Conservation (phyloP, 2,888 invertebrate species). For the Polymixis flavicincta region DNA sequence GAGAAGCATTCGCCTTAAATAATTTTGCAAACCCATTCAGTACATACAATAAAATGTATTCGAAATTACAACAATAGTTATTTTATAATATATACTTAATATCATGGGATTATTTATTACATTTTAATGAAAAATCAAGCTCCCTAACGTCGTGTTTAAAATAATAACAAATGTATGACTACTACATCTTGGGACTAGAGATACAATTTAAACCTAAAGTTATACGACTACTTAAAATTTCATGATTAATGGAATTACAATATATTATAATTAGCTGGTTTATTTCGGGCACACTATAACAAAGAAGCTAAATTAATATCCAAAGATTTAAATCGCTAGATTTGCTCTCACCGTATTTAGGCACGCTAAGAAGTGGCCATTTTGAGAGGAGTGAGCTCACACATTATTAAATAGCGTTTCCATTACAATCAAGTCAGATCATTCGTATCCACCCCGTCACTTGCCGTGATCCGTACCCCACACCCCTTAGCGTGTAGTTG, state of each 20-base stretch:
- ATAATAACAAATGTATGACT: slow-evolving; percentile 83
- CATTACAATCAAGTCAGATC: not conserved
- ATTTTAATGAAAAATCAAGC: slow-evolving; percentile 53
- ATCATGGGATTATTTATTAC: slow-evolving; percentile 62
- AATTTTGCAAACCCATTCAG: slow-evolving; percentile 73
- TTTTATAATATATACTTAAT: slow-evolving; percentile 54
- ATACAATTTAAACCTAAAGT: slow-evolving; percentile 81
- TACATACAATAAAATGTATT: slow-evolving; percentile 67
- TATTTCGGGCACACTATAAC: slow-evolving; percentile 68
- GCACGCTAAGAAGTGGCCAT: not conserved
- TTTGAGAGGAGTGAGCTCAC: not conserved
- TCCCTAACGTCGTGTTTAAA: slow-evolving; percentile 59
- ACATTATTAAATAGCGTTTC: not conserved
- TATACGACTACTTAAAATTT: slow-evolving; percentile 68
- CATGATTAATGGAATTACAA: slow-evolving; percentile 72
- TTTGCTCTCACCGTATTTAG: not conserved
- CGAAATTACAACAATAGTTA: slow-evolving; percentile 69
- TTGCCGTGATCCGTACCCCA: too few species aligned
- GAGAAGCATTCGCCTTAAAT: slow-evolving; percentile 78
- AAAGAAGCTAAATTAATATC: slow-evolving; percentile 61
- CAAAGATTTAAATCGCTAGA: slow-evolving; percentile 11
- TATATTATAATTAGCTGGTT: slow-evolving; percentile 72
- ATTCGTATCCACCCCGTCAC: too few species aligned
- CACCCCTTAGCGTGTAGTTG: too few species aligned
- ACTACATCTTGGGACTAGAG: slow-evolving; percentile 87